Evolutionary conservation across 1,140 invertebrate species (phyloP).

Genomic region (Drosophila bocqueti): DNA sequence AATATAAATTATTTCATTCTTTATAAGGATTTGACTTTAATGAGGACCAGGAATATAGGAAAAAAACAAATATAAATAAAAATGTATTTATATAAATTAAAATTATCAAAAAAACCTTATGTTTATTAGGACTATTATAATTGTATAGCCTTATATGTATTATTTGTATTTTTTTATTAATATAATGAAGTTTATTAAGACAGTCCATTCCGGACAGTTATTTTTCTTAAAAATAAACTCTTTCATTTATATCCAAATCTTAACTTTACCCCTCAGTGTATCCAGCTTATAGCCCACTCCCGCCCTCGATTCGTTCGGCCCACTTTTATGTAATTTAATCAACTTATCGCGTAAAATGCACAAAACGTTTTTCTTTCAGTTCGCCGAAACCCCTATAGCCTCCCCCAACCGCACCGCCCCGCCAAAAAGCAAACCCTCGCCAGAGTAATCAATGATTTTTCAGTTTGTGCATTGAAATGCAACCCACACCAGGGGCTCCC

Average conservation of each 20-base stretch:
- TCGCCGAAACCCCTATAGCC: neutral
- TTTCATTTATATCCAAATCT: no score
- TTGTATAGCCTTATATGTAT: no score
- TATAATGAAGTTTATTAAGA: neutral
- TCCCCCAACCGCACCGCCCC: neutral
- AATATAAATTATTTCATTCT: no score
- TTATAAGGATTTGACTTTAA: no score
- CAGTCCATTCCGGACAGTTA: neutral
- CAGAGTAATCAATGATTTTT: slow-evolving; percentile 74
- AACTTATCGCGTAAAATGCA: slow-evolving; percentile 73
- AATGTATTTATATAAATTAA: no score
- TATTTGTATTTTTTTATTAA: no score
- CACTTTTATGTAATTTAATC: slow-evolving; percentile 80
- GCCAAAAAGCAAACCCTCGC: slow-evolving; percentile 16
- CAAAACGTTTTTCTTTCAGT: slow-evolving; percentile 53
- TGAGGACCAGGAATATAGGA: no score
- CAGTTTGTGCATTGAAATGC: slow-evolving; percentile 66
- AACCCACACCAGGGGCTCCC: slow-evolving; percentile 13
- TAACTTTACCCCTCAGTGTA: neutral
- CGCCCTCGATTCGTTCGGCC: slow-evolving; percentile 27
- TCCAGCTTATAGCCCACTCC: neutral
- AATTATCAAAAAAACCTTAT: no score
- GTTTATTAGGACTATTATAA: no score
- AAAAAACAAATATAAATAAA: no score
- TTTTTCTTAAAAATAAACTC: neutral